Percentiles rank a stretch among this genome's conserved stretches.
phyloP scores from a whole-genome alignment of 2,888 invertebrate genomes.

The Rhodophaea formosa region DNA sequence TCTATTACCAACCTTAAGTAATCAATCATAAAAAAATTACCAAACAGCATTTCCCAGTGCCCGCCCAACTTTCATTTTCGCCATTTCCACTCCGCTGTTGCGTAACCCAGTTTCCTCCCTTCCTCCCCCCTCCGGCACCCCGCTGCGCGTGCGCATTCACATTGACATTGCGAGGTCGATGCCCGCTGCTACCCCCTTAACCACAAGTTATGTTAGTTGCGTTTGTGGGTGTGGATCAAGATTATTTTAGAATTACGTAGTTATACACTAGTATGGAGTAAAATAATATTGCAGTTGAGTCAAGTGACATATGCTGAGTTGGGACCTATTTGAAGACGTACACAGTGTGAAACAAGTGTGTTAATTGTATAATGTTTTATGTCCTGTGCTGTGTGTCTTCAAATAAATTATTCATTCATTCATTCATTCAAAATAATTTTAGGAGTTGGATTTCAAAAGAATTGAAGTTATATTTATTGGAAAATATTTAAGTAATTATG shows the following conservation, averaged over 20 bases:
- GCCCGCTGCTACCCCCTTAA: conserved; percentile 23
- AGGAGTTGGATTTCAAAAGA: too few species aligned
- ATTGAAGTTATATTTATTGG: too few species aligned
- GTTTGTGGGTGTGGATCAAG: not conserved
- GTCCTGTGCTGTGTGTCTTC: too few species aligned
- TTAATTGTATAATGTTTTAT: too few species aligned
- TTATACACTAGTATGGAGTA: not conserved
- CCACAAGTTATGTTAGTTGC: conserved; percentile 9
- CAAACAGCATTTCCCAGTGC: conserved; percentile 1
- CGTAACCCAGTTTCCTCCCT: conserved; percentile 22
- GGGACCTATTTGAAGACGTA: too few species aligned
- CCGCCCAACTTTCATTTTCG: conserved; percentile 8
- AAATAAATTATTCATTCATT: too few species aligned
- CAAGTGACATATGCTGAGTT: too few species aligned
- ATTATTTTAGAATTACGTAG: not conserved
- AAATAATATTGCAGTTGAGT: too few species aligned
- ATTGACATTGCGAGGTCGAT: conserved; percentile 24
- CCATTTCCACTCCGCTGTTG: conserved; percentile 19
- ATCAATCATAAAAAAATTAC: conserved; percentile 1
- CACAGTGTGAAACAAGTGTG: too few species aligned
- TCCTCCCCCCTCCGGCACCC: not conserved
- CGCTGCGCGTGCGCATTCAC: conserved; percentile 16
- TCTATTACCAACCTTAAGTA: not conserved
- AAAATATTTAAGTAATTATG: too few species aligned
- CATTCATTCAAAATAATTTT: too few species aligned